Percentiles rank a stretch among this genome's conserved stretches.
phyloP scores from a whole-genome alignment of 2,113 vertebrate genomes.

The Corythornis cristatus region DNA sequence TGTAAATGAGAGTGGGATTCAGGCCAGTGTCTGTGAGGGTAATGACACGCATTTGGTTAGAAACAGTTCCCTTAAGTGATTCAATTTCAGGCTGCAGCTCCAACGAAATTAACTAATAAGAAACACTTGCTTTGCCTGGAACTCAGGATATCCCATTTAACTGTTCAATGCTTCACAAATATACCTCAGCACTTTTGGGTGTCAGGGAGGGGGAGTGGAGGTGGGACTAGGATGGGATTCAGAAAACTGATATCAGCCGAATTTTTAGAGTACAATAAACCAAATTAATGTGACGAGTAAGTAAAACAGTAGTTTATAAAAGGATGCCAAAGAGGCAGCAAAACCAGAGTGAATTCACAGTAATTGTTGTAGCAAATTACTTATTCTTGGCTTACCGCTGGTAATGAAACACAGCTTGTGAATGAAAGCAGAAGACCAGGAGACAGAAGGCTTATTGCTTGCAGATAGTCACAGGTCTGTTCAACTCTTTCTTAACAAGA shows the following conservation, averaged over 20 bases:
- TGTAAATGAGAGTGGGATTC: not conserved
- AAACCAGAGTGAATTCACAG: not conserved
- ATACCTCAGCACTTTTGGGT: not conserved
- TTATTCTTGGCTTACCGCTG: not conserved
- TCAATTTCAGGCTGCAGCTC: not conserved
- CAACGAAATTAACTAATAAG: not conserved
- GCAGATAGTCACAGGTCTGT: not conserved
- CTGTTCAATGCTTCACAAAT: not conserved
- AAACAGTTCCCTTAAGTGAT: not conserved
- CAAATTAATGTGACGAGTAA: not conserved
- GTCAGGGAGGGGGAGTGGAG: not conserved
- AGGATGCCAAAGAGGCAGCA: not conserved
- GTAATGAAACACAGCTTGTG: not conserved
- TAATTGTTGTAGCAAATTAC: not conserved
- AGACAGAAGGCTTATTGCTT: constrained; percentile 21
- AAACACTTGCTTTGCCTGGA: not conserved
- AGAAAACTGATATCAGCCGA: not conserved
- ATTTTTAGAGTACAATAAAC: not conserved
- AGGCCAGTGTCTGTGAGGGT: not conserved
- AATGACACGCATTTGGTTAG: not conserved
- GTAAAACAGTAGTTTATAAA: not conserved
- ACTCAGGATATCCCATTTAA: not conserved
- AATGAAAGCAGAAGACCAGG: not conserved
- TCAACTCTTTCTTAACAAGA: constrained; percentile 11
- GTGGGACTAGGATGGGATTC: not conserved